Conservation (phyloP, 2,113 vertebrate genomes). For the Taurulus bubalis region DNA sequence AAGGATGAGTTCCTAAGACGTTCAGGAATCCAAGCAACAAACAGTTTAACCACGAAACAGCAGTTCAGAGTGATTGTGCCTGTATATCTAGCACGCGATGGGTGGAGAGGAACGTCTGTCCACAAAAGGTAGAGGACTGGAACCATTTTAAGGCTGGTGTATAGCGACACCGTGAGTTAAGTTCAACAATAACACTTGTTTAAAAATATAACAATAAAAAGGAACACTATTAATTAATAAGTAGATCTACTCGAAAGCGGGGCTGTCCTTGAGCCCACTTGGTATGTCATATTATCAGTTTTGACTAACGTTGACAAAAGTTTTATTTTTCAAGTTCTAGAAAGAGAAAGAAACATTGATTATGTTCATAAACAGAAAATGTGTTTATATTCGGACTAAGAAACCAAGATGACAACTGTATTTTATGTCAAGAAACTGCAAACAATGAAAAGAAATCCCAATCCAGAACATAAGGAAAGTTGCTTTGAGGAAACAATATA, state of each 20-base stretch:
- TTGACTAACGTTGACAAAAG: background rate
- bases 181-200: background rate
- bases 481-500: background rate
- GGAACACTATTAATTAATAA: background rate
- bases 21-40: background rate
- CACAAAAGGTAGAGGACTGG: background rate
- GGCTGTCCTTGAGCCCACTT: too few species aligned
- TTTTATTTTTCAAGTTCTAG: background rate
- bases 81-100: background rate
- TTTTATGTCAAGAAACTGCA: background rate
- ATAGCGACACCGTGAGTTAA: conserved; percentile 51
- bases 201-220: background rate
- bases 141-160: conserved; percentile 8
- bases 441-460: background rate
- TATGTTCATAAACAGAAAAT: rapidly evolving
- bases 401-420: background rate
- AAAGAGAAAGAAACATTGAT: background rate
- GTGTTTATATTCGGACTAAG: background rate
- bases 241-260: background rate
- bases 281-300: background rate
- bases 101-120: background rate
- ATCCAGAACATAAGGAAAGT: background rate
- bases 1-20: background rate
- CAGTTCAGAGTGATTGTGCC: background rate
- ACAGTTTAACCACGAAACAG: background rate